phyloP scores from a whole-genome alignment of 92 coral and sea anemone genomes.

The Montipora capitata region DNA sequence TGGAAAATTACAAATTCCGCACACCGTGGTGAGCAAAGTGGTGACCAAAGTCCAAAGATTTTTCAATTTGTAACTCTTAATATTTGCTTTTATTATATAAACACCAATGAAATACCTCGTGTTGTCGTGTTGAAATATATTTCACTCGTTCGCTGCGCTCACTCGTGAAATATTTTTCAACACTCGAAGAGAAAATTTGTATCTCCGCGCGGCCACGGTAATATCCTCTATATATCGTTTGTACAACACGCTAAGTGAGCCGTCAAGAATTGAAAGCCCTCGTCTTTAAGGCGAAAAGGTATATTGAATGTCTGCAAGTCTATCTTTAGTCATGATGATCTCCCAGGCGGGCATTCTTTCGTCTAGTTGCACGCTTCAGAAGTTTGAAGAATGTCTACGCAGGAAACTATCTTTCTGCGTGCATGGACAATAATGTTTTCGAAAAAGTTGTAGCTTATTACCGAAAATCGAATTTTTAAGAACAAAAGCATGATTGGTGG shows the following conservation, averaged over 20 bases:
- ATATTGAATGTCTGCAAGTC: not conserved
- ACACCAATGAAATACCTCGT: too few relatives aligned
- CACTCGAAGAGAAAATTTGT: too few relatives aligned
- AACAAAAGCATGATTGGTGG: too few relatives aligned
- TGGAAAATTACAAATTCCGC: not conserved
- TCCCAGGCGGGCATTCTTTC: not conserved
- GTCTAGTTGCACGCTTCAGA: not conserved
- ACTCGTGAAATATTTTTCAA: too few relatives aligned
- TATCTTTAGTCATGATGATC: not conserved
- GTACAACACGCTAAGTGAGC: not conserved
- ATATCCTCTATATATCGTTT: not conserved
- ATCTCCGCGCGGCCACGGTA: too few relatives aligned
- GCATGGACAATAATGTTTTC: not conserved
- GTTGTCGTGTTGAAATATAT: too few relatives aligned
- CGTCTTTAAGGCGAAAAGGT: slow-evolving; percentile 1
- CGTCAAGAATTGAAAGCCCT: not conserved
- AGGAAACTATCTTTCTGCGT: not conserved
- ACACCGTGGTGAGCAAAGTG: too few relatives aligned
- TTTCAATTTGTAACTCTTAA: slow-evolving; percentile 1
- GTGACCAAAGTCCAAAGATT: too few relatives aligned
- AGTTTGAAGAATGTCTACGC: not conserved
- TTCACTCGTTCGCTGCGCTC: too few relatives aligned
- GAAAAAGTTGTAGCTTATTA: not conserved
- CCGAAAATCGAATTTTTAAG: not conserved
- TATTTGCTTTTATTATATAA: too few relatives aligned